These are phyloP conservation scores for Apocrypta bakeri DNA, from an alignment of 1,140 invertebrate species.

Conservation along the genomic window DNA sequence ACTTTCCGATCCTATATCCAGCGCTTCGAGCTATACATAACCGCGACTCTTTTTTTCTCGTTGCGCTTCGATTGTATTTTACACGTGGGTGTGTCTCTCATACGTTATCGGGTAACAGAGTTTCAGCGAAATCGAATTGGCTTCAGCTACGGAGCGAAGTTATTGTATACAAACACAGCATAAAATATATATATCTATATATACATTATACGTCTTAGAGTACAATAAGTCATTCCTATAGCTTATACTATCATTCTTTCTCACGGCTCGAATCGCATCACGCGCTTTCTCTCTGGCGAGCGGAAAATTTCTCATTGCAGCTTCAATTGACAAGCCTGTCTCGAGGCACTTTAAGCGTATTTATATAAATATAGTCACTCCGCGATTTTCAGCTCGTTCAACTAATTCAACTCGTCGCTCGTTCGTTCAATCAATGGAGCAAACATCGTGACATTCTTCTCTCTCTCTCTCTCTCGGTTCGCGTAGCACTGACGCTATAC, in stretches of 20 bases:
- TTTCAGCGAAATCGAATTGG: too few relatives aligned
- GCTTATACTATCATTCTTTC: not conserved
- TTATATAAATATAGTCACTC: too few relatives aligned
- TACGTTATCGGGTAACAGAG: not conserved
- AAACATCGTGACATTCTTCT: too few relatives aligned
- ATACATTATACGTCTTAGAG: too few relatives aligned
- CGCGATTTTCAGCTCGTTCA: not conserved
- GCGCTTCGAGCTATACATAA: not conserved
- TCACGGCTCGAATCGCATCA: not conserved
- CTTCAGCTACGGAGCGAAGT: too few relatives aligned
- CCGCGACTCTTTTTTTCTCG: not conserved
- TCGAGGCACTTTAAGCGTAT: not conserved
- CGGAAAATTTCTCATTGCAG: not conserved
- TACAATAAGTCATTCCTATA: too few relatives aligned
- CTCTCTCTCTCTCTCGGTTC: too few relatives aligned
- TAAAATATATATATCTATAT: too few relatives aligned
- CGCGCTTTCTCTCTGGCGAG: not conserved
- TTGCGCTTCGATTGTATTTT: not conserved
- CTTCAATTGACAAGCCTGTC: not conserved
- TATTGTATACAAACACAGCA: too few relatives aligned
- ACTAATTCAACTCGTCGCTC: not conserved
- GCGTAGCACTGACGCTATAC: too few relatives aligned
- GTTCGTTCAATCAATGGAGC: not conserved
- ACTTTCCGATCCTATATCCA: constrained; percentile 30
- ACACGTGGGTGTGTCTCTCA: not conserved